Evolutionary conservation across 2,888 invertebrate species (phyloP).

Genomic region (Caenorhabditis sp.): DNA sequence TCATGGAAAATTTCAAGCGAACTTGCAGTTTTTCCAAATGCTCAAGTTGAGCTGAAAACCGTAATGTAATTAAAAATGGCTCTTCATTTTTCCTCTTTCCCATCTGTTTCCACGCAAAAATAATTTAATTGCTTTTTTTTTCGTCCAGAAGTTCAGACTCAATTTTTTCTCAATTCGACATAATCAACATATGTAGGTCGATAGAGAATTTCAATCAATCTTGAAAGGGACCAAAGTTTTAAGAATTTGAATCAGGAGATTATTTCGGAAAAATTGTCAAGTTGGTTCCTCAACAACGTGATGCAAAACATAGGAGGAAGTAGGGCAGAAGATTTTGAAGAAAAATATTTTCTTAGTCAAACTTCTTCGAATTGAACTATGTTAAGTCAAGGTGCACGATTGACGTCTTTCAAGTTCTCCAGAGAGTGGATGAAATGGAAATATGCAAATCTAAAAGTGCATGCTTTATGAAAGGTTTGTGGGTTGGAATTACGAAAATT

Average conservation of each 20-base stretch:
- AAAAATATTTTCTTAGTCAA: not conserved
- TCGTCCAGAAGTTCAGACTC: constrained; percentile 12
- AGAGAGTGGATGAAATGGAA: no score
- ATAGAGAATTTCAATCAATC: not conserved
- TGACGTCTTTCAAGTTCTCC: not conserved
- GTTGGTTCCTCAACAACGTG: no score
- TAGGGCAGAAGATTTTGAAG: no score
- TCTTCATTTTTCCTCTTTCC: not conserved
- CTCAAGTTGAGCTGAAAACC: not conserved
- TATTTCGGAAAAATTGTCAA: no score
- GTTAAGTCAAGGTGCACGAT: not conserved
- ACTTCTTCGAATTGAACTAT: not conserved
- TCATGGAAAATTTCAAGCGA: no score
- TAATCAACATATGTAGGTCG: no score
- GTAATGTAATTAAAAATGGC: not conserved
- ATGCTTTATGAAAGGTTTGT: not conserved
- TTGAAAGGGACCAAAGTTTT: not conserved
- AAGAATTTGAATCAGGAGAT: no score
- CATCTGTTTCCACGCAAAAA: not conserved
- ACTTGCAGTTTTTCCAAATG: no score
- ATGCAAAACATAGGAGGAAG: no score
- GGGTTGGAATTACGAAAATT: constrained; percentile 10
- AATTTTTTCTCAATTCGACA: not conserved
- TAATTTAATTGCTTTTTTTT: constrained; percentile 14
- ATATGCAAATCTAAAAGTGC: constrained; percentile 20